These are phyloP conservation scores for Arenicola marina DNA, from an alignment of 2,888 invertebrate species.

Conservation along the genomic window DNA sequence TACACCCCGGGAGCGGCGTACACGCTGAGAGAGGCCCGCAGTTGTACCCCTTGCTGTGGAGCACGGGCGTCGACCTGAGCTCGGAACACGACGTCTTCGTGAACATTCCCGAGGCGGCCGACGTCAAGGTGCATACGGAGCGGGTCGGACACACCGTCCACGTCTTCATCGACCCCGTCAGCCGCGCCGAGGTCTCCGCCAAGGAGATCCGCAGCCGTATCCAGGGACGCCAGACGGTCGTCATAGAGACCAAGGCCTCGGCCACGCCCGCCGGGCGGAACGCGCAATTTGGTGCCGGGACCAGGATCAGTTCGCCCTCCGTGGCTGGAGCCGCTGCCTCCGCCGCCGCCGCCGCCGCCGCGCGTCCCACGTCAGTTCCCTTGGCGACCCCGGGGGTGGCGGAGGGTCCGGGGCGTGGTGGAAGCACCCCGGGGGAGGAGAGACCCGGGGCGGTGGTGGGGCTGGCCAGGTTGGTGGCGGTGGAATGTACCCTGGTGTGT, in stretches of 20 bases:
- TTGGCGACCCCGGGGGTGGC: background rate
- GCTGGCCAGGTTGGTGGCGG: background rate
- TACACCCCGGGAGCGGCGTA: too few relatives aligned
- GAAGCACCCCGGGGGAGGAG: too few relatives aligned
- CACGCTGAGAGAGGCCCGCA: background rate
- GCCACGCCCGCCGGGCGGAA: background rate
- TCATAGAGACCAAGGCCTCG: background rate
- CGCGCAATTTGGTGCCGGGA: too few relatives aligned
- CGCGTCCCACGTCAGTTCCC: background rate
- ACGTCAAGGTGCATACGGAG: slow-evolving; percentile 62
- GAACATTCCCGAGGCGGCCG: slow-evolving; percentile 57
- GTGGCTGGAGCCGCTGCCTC: background rate
- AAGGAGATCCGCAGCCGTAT: slow-evolving; percentile 78
- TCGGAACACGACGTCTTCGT: slow-evolving; percentile 58
- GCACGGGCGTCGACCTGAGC: slow-evolving; percentile 48
- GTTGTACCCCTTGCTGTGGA: slow-evolving; percentile 41
- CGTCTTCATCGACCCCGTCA: slow-evolving; percentile 63
- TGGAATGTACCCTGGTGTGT: background rate
- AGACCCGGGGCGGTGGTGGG: too few relatives aligned
- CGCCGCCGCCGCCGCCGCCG: background rate
- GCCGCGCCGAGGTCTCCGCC: slow-evolving; percentile 77
- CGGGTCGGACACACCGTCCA: slow-evolving; percentile 45
- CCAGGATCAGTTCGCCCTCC: background rate
- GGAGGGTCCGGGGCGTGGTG: background rate
- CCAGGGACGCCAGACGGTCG: slow-evolving; percentile 39